Conservation (phyloP, 2,888 invertebrate species). For the Stegana nigrithorax region DNA sequence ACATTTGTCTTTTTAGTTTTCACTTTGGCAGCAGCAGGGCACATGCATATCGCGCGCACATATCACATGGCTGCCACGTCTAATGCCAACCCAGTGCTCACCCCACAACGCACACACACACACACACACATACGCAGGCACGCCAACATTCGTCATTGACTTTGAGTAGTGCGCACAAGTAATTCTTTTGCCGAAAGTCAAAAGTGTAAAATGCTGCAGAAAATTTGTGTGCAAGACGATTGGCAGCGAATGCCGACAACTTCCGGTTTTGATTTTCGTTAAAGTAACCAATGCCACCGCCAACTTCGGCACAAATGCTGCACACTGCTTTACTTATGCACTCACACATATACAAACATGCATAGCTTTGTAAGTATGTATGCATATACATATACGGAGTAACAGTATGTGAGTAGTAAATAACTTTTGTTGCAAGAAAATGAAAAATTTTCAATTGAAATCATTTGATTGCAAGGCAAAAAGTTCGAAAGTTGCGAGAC, state of each 20-base stretch:
- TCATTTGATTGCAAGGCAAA: conserved; percentile 40
- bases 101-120: too few species aligned
- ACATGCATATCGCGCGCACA: conserved; percentile 2
- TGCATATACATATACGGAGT: too few species aligned
- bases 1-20: neutral
- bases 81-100: too few species aligned
- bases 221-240: conserved; percentile 19
- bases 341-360: too few species aligned
- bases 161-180: neutral
- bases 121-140: too few species aligned
- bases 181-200: conserved; percentile 22
- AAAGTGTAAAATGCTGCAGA: conserved; percentile 18
- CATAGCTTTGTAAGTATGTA: too few species aligned
- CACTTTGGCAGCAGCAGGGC: neutral
- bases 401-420: conserved; percentile 39
- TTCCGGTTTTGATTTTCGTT: conserved; percentile 22
- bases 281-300: neutral
- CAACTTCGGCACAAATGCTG: too few species aligned
- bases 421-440: conserved; percentile 36
- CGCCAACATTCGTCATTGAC: conserved; percentile 39
- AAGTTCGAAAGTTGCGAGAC: too few species aligned
- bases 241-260: conserved; percentile 16
- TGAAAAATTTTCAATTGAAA: conserved; percentile 47
- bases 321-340: too few species aligned
- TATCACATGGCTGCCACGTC: neutral